Conservation (phyloP, 2,888 invertebrate genomes). For the Ephialtes manifestator region DNA sequence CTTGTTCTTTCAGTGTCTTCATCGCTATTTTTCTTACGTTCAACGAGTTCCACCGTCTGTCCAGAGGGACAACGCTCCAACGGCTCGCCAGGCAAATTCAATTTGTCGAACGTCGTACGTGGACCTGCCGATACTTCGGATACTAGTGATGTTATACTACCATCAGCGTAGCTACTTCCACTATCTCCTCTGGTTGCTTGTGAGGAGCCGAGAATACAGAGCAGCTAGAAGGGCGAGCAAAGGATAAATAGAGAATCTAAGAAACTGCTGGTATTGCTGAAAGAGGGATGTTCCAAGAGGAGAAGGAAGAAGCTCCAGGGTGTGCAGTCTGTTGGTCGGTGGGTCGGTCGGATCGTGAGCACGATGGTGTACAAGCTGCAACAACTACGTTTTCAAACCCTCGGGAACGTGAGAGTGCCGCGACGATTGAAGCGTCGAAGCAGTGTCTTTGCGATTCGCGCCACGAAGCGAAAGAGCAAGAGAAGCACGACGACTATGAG, state of each 20-base stretch:
- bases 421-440: constrained; percentile 61
- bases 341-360: neutral
- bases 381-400: constrained; percentile 53
- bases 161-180: neutral
- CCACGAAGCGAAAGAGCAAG: constrained; percentile 50
- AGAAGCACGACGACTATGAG: constrained; percentile 29
- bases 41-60: constrained; percentile 33
- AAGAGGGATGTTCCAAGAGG: neutral
- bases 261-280: constrained; percentile 40
- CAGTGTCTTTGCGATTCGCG: constrained; percentile 67
- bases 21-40: neutral
- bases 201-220: constrained; percentile 40
- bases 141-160: neutral
- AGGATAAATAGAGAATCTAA: constrained; percentile 33
- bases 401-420: constrained; percentile 65
- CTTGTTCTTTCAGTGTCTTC: constrained; percentile 15
- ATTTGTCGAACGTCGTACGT: constrained; percentile 44
- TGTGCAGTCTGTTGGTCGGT: constrained; percentile 8
- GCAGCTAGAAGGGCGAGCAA: constrained; percentile 11
- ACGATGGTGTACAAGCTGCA: constrained; percentile 23
- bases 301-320: constrained; percentile 20
- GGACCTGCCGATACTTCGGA: neutral
- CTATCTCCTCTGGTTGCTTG: neutral
- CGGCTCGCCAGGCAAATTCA: constrained; percentile 45
- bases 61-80: neutral